These are phyloP conservation scores for Dolichallabes microphthalmus DNA, from an alignment of 2,113 vertebrate genomes.

Conservation along the genomic window DNA sequence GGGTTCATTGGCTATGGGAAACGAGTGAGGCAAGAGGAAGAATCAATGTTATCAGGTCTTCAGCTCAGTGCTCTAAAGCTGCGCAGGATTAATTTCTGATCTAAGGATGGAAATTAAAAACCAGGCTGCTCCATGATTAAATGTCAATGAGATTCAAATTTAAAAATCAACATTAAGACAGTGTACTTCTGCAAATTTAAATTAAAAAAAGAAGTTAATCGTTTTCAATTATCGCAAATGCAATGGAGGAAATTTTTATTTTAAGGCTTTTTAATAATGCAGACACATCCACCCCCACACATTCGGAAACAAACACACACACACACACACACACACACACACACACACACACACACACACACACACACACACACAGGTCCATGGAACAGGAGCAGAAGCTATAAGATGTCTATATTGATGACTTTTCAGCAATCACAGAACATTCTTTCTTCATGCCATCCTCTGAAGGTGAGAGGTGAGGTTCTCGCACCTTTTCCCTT, in stretches of 20 bases:
- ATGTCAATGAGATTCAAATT: constrained; percentile 50
- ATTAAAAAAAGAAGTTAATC: constrained; percentile 15
- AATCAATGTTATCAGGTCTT: constrained; percentile 49
- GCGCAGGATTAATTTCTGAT: constrained; percentile 45
- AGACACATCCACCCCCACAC: background rate
- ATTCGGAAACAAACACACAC: background rate
- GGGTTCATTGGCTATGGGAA: constrained; percentile 38
- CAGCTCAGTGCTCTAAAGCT: constrained; percentile 48
- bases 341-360: background rate
- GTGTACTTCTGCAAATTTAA: background rate
- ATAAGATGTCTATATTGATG: background rate
- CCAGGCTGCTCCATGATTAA: constrained; percentile 41
- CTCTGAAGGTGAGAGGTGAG: background rate
- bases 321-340: background rate
- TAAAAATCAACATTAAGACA: constrained; percentile 24
- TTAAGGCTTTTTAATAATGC: background rate
- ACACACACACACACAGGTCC: background rate
- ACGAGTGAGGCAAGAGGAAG: constrained; percentile 29
- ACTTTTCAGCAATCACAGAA: constrained; percentile 10
- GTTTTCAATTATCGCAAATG: constrained; percentile 14
- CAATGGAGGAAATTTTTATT: constrained; percentile 3
- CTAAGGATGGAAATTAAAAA: constrained; percentile 41
- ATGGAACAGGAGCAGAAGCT: background rate
- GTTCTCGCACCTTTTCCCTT: background rate
- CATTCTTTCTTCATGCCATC: background rate